Conservation (phyloP, 2,797 vertebrate genomes). For the Hoplostethus mediterraneus region DNA sequence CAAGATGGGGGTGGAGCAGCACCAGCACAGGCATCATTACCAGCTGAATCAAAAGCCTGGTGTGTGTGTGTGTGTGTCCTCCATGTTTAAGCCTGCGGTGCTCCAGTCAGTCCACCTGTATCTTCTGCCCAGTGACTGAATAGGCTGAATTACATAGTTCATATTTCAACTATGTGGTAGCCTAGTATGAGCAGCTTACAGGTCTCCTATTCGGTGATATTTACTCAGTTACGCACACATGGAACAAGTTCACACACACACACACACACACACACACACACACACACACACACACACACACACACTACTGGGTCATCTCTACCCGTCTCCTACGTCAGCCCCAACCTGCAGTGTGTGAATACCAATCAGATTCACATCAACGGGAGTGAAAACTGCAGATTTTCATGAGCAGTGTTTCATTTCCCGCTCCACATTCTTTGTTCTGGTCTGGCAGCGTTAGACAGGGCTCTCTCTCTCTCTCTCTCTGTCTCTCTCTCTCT, state of each 20-base stretch:
- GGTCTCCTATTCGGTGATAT: not conserved
- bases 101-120: not conserved
- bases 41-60: not conserved
- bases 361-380: slow-evolving; percentile 27
- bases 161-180: not conserved
- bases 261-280: slow-evolving; percentile 5
- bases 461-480: not conserved
- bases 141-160: too few relatives aligned
- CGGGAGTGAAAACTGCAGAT: slow-evolving; percentile 18
- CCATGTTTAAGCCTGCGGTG: not conserved
- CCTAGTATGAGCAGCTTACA: too few relatives aligned
- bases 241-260: too few relatives aligned
- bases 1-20: too few relatives aligned
- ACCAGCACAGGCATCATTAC: slow-evolving; percentile 3
- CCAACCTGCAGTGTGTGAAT: slow-evolving; percentile 27
- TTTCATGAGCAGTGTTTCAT: slow-evolving; percentile 18
- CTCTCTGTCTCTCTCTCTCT: too few relatives aligned
- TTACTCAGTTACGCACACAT: not conserved
- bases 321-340: slow-evolving; percentile 18
- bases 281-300: slow-evolving; percentile 8
- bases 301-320: slow-evolving; percentile 20
- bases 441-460: slow-evolving; percentile 6
- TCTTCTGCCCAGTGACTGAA: too few relatives aligned
- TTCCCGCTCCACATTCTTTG: slow-evolving; percentile 13
- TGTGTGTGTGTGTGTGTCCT: not conserved